phyloP scores from a whole-genome alignment of 2,113 vertebrate genomes.

The Asarcornis scutulata region DNA sequence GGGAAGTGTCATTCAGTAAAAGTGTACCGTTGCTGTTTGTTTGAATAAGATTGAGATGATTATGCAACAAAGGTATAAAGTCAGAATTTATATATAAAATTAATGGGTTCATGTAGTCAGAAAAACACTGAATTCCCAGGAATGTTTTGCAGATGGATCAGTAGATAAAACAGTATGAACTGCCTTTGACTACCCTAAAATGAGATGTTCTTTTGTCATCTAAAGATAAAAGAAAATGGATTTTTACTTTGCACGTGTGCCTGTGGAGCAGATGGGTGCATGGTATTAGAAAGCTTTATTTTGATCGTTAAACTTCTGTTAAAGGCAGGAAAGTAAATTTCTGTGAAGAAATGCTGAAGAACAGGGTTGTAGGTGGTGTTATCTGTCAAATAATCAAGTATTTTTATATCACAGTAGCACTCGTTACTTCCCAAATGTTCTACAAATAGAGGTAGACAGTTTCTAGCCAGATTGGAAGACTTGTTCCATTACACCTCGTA shows the following conservation, averaged over 20 bases:
- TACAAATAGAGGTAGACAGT: not conserved
- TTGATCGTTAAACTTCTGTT: slow-evolving; percentile 26
- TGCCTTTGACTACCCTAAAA: slow-evolving; percentile 34
- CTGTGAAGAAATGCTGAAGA: not conserved
- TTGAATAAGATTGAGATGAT: not conserved
- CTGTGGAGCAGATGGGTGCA: slow-evolving; percentile 39
- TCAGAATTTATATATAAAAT: not conserved
- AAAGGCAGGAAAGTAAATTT: not conserved
- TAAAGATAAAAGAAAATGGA: slow-evolving; percentile 7
- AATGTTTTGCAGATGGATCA: slow-evolving; percentile 17
- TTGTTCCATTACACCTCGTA: not conserved
- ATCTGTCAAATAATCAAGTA: slow-evolving; percentile 56
- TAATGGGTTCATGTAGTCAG: not conserved
- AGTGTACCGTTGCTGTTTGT: not conserved
- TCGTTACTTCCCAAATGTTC: slow-evolving; percentile 26
- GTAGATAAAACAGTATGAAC: not conserved
- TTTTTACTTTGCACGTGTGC: not conserved
- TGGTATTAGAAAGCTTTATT: not conserved
- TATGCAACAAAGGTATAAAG: rapidly evolving
- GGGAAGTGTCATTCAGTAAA: not conserved
- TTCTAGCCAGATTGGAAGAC: not conserved
- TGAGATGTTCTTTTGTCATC: not conserved
- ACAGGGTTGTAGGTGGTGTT: slow-evolving; percentile 30
- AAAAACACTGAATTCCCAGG: not conserved
- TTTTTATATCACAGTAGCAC: slow-evolving; percentile 34